Conservation (phyloP, 2,797 vertebrate genomes). For the Pipistrellus pygmaeus region DNA sequence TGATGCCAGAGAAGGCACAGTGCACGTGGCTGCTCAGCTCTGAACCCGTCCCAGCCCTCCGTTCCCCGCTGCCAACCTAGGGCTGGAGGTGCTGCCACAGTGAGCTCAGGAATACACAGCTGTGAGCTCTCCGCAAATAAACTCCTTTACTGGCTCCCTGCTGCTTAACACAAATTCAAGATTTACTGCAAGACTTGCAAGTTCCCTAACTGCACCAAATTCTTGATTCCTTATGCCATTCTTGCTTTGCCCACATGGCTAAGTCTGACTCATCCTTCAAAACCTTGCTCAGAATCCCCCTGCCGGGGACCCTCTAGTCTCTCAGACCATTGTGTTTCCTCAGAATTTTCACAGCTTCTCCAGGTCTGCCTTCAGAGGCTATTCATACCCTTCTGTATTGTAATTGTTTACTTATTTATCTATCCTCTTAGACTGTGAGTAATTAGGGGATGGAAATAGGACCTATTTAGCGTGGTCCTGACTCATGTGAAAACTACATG, state of each 20-base stretch:
- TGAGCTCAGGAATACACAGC: not conserved
- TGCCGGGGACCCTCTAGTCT: not conserved
- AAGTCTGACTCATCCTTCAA: not conserved
- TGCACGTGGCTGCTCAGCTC: rapidly evolving
- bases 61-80: rapidly evolving
- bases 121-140: not conserved
- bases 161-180: not conserved
- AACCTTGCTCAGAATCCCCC: not conserved
- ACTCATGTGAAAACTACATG: not conserved
- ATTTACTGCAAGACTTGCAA: not conserved
- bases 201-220: not conserved
- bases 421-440: not conserved
- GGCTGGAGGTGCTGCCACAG: too few relatives aligned
- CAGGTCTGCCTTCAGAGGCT: not conserved
- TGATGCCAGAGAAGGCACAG: not conserved
- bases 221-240: not conserved
- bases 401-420: not conserved
- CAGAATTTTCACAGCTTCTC: not conserved
- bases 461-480: not conserved
- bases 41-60: rapidly evolving
- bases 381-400: not conserved
- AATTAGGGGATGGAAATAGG: not conserved
- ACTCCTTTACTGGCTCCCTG: not conserved
- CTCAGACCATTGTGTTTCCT: not conserved
- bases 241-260: not conserved